Base-by-base conservation (phyloP, 2,113 vertebrate genomes). In the Charina bottae region DNA sequence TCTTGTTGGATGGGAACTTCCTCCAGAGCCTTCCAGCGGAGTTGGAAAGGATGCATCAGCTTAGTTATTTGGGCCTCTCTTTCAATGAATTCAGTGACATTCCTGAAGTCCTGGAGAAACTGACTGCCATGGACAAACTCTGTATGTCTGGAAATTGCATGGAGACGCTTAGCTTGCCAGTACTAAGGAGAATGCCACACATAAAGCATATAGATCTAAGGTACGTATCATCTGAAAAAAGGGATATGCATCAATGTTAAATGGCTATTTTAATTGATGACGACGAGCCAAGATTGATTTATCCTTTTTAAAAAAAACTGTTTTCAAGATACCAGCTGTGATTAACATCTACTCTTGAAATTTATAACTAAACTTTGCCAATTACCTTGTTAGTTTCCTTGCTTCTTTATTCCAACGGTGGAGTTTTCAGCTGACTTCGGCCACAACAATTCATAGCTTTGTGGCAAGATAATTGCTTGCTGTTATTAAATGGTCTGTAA, bases 71-170 rank as follows among this genome's bases (percentile, higher is more conserved):
- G 13, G 98, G 99, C 60, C 98, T 99, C 90, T 99, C 99, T 95
- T 99, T 99, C 97, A 99, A 99, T 4, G 98, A 99, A 93, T 99
- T 99, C 97, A 96, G 95, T 56, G 96, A 97, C 95, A 97, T 99
- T 95, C 99, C 99, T 6, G 97, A 97, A 62, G 98, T 99, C 17
- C 94, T 99, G 96, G 99, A 99, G 97, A 98, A 98, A 68, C 88
- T 99, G 94, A 95, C 97, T 54, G 97, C 98, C 89, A 97, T 99
- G 97, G 99, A 99, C 95, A 99, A 98, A 92, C 98, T 99, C 46
- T 99, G 99, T 92, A 99, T 99, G 99, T 98, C 99, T 1, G 99
- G 99, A 90, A 99, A 99, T 96, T 98, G 97, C 95, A 87, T 99
- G 86, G 97, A 98, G 83, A 97, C 95, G 1, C 97, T 99, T 85